Conservation (phyloP, 2,888 invertebrate genomes). For the Ligdia adustata region DNA sequence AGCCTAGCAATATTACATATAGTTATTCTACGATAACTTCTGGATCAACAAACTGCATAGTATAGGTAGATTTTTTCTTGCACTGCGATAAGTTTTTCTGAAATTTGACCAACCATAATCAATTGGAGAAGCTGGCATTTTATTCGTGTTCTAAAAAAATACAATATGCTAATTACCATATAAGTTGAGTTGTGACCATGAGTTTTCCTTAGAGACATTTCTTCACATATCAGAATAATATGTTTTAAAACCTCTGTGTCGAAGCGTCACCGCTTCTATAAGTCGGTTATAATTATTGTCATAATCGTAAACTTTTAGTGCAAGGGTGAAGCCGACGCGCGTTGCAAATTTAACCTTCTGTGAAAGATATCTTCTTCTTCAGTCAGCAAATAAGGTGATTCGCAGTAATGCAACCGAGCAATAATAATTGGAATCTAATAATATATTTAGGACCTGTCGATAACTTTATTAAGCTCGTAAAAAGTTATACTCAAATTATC, state of each 20-base stretch:
- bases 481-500: conserved; percentile 13
- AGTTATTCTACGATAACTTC: too few species aligned
- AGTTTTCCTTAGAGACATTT: too few species aligned
- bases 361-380: conserved; percentile 21
- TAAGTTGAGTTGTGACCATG: too few species aligned
- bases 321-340: conserved; percentile 28
- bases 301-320: conserved; percentile 48
- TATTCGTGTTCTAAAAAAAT: too few species aligned
- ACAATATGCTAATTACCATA: too few species aligned
- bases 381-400: conserved; percentile 30
- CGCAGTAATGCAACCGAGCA: conserved; percentile 17
- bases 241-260: conserved; percentile 28
- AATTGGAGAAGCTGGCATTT: too few species aligned
- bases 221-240: conserved; percentile 12
- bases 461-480: conserved; percentile 21
- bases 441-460: conserved; percentile 16
- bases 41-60: too few species aligned
- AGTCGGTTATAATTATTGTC: conserved; percentile 43
- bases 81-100: too few species aligned
- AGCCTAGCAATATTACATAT: too few species aligned
- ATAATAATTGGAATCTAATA: conserved; percentile 26
- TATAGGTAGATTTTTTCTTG: too few species aligned
- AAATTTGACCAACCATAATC: too few species aligned
- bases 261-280: too few species aligned
- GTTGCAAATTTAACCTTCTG: conserved; percentile 38